A percentile compares a stretch with the other conserved stretches of the same genome.
These are phyloP conservation scores for Lomographa bimaculata DNA, from an alignment of 2,888 invertebrate species.

Conservation along the genomic window DNA sequence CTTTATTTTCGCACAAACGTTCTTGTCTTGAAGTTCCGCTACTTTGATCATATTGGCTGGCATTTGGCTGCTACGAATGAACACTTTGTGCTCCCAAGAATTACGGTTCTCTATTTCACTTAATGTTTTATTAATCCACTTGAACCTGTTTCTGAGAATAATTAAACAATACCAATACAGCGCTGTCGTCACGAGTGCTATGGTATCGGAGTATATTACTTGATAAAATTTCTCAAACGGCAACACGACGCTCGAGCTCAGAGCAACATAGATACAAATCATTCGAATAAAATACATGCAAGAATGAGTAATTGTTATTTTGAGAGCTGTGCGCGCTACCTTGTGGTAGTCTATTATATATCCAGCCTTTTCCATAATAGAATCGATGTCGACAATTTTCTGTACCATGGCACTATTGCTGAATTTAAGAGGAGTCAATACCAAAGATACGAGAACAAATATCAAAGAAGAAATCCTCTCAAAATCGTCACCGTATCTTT, in stretches of 20 bases:
- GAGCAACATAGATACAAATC: slow-evolving; percentile 46
- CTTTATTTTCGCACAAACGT: slow-evolving; percentile 52
- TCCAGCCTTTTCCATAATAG: slow-evolving; percentile 44
- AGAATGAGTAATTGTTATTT: slow-evolving; percentile 39
- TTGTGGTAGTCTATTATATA: slow-evolving; percentile 45
- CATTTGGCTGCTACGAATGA: slow-evolving; percentile 41
- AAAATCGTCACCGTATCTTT: slow-evolving; percentile 59
- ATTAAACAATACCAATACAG: slow-evolving; percentile 50
- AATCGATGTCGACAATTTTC: slow-evolving; percentile 52
- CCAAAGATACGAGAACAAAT: slow-evolving; percentile 48
- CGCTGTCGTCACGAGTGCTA: slow-evolving; percentile 46
- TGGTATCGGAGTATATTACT: slow-evolving; percentile 47
- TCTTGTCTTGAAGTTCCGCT: slow-evolving; percentile 45
- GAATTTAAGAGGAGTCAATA: slow-evolving; percentile 51
- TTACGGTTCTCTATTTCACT: slow-evolving; percentile 43
- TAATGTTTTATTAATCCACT: slow-evolving; percentile 52
- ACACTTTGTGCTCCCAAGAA: slow-evolving; percentile 47
- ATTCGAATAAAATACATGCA: slow-evolving; percentile 41
- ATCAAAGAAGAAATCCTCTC: slow-evolving; percentile 46
- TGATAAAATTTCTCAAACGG: slow-evolving; percentile 55
- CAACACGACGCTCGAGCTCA: slow-evolving; percentile 42
- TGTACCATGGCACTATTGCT: slow-evolving; percentile 39
- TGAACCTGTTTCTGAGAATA: slow-evolving; percentile 48
- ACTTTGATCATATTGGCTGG: slow-evolving; percentile 37
- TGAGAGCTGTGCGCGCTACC: slow-evolving; percentile 37